These are phyloP conservation scores for Adelphocoris suturalis DNA, from an alignment of 2,888 invertebrate genomes.

Conservation along the genomic window DNA sequence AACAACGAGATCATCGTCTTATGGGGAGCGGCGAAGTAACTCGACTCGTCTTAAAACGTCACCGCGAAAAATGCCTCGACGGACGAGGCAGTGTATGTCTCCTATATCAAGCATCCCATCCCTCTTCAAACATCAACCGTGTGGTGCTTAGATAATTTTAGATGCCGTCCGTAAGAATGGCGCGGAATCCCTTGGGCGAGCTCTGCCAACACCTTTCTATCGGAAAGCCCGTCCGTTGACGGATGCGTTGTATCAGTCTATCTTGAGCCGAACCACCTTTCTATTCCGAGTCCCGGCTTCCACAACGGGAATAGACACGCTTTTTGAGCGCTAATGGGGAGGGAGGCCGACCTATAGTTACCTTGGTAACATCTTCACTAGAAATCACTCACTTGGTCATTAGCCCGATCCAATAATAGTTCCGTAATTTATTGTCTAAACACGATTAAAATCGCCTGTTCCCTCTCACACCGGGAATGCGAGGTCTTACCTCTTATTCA, in stretches of 20 bases:
- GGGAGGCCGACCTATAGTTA: constrained; percentile 14
- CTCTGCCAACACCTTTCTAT: constrained; percentile 67
- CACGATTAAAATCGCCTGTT: too few relatives aligned
- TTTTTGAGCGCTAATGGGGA: constrained; percentile 30
- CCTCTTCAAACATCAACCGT: constrained; percentile 26
- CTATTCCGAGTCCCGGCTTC: constrained; percentile 49
- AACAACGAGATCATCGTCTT: neutral
- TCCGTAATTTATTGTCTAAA: neutral
- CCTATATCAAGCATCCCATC: constrained; percentile 1
- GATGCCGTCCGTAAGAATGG: constrained; percentile 31
- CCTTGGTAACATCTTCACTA: constrained; percentile 20
- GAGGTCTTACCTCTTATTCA: too few relatives aligned
- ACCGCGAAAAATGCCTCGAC: neutral
- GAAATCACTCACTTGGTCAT: neutral
- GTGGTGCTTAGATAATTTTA: constrained; percentile 53
- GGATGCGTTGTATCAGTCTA: constrained; percentile 69
- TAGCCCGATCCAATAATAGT: neutral
- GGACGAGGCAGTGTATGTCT: neutral
- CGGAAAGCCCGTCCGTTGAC: constrained; percentile 65
- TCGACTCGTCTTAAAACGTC: neutral
- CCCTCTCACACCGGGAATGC: too few relatives aligned
- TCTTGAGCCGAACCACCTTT: constrained; percentile 58
- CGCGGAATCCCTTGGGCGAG: constrained; percentile 16
- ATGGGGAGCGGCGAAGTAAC: neutral
- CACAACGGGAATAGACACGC: constrained; percentile 27